Conservation (phyloP, 2,113 vertebrate genomes). For the Chlorocebus sabaeus region DNA sequence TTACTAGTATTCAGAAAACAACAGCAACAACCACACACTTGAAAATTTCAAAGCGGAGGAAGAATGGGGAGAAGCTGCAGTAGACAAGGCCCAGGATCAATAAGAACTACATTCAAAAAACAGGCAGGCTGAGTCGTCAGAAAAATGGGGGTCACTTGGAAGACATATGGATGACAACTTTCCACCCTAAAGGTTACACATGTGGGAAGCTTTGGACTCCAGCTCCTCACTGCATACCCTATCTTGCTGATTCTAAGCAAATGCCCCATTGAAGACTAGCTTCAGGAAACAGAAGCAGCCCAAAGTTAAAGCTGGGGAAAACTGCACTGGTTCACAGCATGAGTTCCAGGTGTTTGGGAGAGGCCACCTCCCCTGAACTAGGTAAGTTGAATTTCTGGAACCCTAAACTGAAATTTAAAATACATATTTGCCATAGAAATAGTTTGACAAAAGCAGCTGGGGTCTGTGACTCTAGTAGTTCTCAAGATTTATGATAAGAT, state of each 20-base stretch:
- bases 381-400: background rate
- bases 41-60: background rate
- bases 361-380: background rate
- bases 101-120: background rate
- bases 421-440: background rate
- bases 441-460: background rate
- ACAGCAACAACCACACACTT: background rate
- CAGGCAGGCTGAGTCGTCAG: background rate
- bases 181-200: too few relatives aligned
- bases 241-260: background rate
- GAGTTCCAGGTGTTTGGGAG: background rate
- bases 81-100: background rate
- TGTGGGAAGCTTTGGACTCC: background rate
- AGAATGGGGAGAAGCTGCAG: background rate
- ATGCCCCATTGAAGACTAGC: background rate
- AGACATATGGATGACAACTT: background rate
- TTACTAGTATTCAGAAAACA: background rate
- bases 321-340: background rate
- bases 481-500: background rate
- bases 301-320: background rate
- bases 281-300: background rate
- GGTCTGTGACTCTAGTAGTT: background rate
- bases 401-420: background rate
- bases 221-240: background rate
- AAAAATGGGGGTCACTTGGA: background rate